These are phyloP conservation scores for Drosophila niveifrons DNA, from an alignment of 2,888 invertebrate genomes.

Conservation along the genomic window DNA sequence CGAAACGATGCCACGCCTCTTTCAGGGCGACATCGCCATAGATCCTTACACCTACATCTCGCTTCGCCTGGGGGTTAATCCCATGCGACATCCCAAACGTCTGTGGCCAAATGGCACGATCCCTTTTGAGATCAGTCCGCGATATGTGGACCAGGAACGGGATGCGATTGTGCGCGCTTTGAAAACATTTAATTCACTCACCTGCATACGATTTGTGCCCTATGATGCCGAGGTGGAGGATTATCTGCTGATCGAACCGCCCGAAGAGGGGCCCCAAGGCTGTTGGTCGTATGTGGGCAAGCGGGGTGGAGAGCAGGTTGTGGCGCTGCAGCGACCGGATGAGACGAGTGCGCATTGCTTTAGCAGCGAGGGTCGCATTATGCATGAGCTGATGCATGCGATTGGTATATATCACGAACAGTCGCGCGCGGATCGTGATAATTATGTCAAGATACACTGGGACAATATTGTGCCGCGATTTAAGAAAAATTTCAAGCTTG, in stretches of 20 bases:
- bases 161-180: conserved; percentile 88
- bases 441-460: conserved; percentile 88
- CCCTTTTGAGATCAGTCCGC: conserved; percentile 88
- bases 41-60: conserved; percentile 87
- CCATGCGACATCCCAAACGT: conserved; percentile 89
- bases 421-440: conserved; percentile 89
- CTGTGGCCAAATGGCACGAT: conserved; percentile 89
- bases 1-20: conserved; percentile 88
- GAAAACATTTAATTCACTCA: conserved; percentile 88
- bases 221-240: conserved; percentile 89
- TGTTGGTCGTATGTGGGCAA: conserved; percentile 92
- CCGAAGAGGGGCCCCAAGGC: conserved; percentile 88
- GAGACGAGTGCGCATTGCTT: conserved; percentile 88
- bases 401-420: conserved; percentile 94
- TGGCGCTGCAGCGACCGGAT: conserved; percentile 89
- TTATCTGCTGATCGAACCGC: conserved; percentile 88
- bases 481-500: conserved; percentile 88
- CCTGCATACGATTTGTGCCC: conserved; percentile 88
- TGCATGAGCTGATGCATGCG: conserved; percentile 93
- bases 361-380: conserved; percentile 89
- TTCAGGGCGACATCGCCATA: conserved; percentile 90
- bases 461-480: conserved; percentile 88
- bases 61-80: conserved; percentile 88
- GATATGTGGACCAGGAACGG: conserved; percentile 86
- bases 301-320: conserved; percentile 90